Conservation (phyloP, 2,888 invertebrate species). For the Sthenelais limicola region DNA sequence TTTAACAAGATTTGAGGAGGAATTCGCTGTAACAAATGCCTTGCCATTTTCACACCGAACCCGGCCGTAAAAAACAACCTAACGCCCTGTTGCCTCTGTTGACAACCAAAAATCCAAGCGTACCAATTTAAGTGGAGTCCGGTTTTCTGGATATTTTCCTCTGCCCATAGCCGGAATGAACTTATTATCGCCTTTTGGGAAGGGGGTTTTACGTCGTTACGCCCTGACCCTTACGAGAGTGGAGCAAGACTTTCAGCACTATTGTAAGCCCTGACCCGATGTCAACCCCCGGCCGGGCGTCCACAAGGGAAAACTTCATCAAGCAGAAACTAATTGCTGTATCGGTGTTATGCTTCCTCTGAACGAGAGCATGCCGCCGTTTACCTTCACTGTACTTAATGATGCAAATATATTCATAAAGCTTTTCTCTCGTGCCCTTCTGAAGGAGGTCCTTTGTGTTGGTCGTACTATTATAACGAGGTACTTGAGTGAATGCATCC, state of each 20-base stretch:
- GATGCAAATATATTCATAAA: constrained; percentile 36
- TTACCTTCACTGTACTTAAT: constrained; percentile 35
- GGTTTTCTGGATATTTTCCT: not conserved
- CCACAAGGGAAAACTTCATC: constrained; percentile 8
- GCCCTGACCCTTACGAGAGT: constrained; percentile 27
- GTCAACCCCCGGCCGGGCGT: constrained; percentile 22
- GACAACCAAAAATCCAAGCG: constrained; percentile 4
- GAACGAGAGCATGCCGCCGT: constrained; percentile 15
- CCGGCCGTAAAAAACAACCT: not conserved
- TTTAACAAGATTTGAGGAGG: no score
- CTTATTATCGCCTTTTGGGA: constrained; percentile 16
- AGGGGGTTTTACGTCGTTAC: constrained; percentile 25
- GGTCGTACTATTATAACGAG: constrained; percentile 38
- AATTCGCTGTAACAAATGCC: no score
- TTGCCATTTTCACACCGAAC: not conserved
- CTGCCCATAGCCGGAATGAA: constrained; percentile 16
- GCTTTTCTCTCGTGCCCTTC: constrained; percentile 26
- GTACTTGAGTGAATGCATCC: constrained; percentile 32
- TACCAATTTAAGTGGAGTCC: constrained; percentile 34
- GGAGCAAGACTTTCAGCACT: not conserved
- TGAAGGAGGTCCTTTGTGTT: constrained; percentile 31
- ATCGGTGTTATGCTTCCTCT: constrained; percentile 38
- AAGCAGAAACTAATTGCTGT: constrained; percentile 34
- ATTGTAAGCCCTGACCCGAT: constrained; percentile 5
- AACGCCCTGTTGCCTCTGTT: constrained; percentile 23